Conservation (phyloP, 2,797 vertebrate genomes). For the Sebastes taczanowskii region DNA sequence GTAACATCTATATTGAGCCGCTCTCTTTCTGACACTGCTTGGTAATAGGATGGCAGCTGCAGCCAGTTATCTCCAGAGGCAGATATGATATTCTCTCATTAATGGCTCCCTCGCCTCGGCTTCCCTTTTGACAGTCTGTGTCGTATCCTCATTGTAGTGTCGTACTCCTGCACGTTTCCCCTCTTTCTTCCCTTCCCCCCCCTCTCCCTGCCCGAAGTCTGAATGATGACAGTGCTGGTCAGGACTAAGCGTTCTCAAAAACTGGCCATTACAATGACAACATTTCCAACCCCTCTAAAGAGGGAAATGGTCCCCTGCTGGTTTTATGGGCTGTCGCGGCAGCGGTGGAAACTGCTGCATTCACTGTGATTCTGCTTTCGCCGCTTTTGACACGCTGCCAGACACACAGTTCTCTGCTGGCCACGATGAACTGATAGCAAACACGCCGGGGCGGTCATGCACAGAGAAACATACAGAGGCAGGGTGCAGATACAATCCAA, state of each 20-base stretch:
- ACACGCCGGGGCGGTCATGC: conserved; percentile 35
- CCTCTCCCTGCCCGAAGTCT: conserved; percentile 2
- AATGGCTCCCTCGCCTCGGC: conserved; percentile 42
- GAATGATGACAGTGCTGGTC: conserved; percentile 14
- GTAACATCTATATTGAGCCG: conserved; percentile 53
- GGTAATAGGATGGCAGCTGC: conserved; percentile 43
- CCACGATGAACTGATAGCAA: conserved; percentile 34
- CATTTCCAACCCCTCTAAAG: conserved; percentile 38
- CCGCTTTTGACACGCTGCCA: conserved; percentile 41
- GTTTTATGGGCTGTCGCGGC: conserved; percentile 31
- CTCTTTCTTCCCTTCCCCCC: not conserved
- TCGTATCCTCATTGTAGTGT: conserved; percentile 17
- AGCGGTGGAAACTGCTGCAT: conserved; percentile 31
- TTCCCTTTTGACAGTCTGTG: conserved; percentile 42
- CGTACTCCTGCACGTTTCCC: not conserved
- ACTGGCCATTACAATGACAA: conserved; percentile 51
- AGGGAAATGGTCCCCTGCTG: conserved; percentile 40
- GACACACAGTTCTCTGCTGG: conserved; percentile 30
- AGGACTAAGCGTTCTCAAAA: conserved; percentile 36
- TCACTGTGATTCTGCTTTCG: conserved; percentile 3
- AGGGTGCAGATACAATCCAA: conserved; percentile 26
- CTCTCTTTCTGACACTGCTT: conserved; percentile 32
- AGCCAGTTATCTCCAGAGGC: conserved; percentile 55
- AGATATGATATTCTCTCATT: conserved; percentile 62
- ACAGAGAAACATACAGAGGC: conserved; percentile 40